Conservation (phyloP, 2,113 vertebrate genomes). For the Brachyistius frenatus region DNA sequence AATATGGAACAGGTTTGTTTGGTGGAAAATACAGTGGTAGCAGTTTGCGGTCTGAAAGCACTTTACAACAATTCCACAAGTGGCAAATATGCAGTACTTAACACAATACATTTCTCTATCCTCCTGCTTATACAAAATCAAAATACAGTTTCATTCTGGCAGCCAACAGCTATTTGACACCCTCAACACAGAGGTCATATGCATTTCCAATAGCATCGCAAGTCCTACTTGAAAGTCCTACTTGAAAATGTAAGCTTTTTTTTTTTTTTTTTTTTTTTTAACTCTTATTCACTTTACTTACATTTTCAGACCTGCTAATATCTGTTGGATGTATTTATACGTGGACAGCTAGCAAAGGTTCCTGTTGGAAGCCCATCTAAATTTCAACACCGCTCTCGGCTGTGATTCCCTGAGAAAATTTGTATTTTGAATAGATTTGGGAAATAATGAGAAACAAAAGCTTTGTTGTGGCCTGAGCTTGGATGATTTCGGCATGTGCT, state of each 20-base stretch:
- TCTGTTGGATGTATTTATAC: background rate
- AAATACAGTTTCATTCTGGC: conserved; percentile 8
- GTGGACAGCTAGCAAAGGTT: background rate
- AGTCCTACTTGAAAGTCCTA: background rate
- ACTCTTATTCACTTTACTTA: background rate
- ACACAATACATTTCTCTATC: background rate
- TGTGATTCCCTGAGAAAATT: conserved; percentile 4
- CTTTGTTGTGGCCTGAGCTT: background rate
- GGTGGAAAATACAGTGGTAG: background rate
- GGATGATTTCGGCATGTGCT: background rate
- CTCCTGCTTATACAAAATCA: background rate
- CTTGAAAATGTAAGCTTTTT: background rate
- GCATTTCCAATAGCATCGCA: conserved; percentile 4
- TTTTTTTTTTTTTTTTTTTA: too few species aligned
- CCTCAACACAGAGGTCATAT: background rate
- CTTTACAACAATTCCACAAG: conserved; percentile 10
- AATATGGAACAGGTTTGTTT: background rate
- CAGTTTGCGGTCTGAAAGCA: conserved; percentile 6
- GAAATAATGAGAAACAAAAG: conserved; percentile 4
- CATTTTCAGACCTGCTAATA: background rate
- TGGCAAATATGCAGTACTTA: background rate
- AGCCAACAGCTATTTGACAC: conserved; percentile 10
- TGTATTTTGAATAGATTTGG: background rate
- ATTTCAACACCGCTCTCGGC: background rate
- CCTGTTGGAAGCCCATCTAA: conserved; percentile 1